Evolutionary conservation across 1,140 invertebrate genomes (phyloP).

Genomic region (Rhopalosiphum padi): DNA sequence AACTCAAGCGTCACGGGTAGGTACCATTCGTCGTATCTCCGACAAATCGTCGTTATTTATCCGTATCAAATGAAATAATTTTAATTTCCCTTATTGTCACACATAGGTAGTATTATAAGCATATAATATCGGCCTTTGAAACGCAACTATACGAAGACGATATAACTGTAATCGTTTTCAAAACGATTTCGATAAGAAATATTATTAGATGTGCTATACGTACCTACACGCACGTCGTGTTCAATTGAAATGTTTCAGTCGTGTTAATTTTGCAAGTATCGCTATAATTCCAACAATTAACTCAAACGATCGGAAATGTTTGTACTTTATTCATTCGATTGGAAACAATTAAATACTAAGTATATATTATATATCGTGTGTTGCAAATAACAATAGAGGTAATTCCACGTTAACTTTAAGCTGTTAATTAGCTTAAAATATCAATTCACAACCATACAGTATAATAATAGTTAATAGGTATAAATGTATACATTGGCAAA

Average conservation of each 20-base stretch:
- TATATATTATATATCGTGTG: neutral
- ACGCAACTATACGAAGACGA: neutral
- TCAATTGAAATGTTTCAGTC: no score
- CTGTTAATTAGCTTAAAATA: constrained; percentile 8
- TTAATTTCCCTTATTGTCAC: neutral
- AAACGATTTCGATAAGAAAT: neutral
- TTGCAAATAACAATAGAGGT: neutral
- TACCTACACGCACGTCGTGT: no score
- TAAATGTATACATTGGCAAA: neutral
- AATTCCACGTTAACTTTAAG: neutral
- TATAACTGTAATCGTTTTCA: neutral
- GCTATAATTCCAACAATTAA: neutral
- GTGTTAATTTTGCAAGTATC: neutral
- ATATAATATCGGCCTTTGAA: neutral
- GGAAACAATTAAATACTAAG: neutral
- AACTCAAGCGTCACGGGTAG: no score
- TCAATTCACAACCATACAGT: neutral
- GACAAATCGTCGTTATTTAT: neutral
- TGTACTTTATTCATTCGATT: neutral
- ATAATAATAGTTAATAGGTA: neutral
- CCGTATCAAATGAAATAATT: neutral
- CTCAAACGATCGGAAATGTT: neutral
- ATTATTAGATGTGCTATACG: neutral
- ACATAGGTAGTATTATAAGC: no score
- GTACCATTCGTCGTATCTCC: neutral